Evolutionary conservation across 1,140 invertebrate species (phyloP).

Genomic region (Trigoniulus corallinus): DNA sequence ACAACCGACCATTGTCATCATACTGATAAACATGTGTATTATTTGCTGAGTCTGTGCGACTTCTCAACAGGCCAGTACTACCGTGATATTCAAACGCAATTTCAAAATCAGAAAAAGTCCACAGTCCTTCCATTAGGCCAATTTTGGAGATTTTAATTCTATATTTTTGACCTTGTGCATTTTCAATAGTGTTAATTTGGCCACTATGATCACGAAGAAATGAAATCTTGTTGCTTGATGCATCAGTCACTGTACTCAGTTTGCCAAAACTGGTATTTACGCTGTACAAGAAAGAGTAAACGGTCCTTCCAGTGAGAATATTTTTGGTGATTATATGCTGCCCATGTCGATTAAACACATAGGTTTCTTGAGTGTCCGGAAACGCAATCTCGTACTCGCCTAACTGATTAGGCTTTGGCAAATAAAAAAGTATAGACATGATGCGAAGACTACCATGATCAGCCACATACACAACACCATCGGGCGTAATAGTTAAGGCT

Average conservation of each 20-base stretch:
- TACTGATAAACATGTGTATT: constrained; percentile 67
- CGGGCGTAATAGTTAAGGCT: constrained; percentile 78
- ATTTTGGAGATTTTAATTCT: constrained; percentile 73
- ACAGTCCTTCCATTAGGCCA: constrained; percentile 62
- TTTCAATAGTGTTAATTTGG: constrained; percentile 69
- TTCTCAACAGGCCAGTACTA: constrained; percentile 57
- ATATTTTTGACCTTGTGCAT: constrained; percentile 80
- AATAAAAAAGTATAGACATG: constrained; percentile 70
- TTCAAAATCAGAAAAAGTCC: constrained; percentile 1
- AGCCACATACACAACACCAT: constrained; percentile 81
- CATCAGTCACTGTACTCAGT: constrained; percentile 77
- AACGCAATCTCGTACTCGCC: constrained; percentile 82
- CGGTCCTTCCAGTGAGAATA: constrained; percentile 72
- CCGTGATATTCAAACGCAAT: constrained; percentile 56
- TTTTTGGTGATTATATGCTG: constrained; percentile 88
- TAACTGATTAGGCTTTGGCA: constrained; percentile 72
- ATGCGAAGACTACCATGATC: constrained; percentile 81
- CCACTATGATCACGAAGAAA: constrained; percentile 68
- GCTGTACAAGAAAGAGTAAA: constrained; percentile 88
- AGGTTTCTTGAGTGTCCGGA: constrained; percentile 79
- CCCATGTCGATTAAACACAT: constrained; percentile 74
- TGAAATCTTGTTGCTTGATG: constrained; percentile 80
- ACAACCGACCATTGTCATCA: constrained; percentile 64
- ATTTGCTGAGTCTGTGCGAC: constrained; percentile 36
- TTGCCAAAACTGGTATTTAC: constrained; percentile 93